A percentile compares a stretch with the other conserved stretches of the same genome.
Evolutionary conservation across 2,113 vertebrate species (phyloP).

Genomic region (Cyanoramphus novaezelandiae): DNA sequence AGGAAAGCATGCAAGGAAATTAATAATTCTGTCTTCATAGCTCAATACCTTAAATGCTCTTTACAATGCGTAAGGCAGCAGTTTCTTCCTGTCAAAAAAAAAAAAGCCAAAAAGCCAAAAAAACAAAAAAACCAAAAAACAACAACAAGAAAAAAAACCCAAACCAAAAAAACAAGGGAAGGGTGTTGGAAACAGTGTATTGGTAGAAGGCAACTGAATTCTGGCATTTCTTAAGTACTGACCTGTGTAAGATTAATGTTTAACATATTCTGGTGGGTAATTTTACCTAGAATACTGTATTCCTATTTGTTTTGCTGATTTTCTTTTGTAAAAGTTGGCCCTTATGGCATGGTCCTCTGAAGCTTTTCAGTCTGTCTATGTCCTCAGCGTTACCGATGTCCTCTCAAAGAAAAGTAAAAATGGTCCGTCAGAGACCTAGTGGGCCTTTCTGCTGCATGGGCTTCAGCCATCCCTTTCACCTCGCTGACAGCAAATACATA

Average conservation of each 20-base stretch:
- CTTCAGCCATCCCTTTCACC: not conserved
- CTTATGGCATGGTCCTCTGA: not conserved
- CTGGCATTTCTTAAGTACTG: not conserved
- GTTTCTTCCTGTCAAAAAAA: not conserved
- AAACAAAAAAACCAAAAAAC: no score
- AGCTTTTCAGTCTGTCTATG: not conserved
- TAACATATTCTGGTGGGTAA: not conserved
- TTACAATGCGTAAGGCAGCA: not conserved
- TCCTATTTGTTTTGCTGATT: not conserved
- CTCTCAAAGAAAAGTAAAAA: not conserved
- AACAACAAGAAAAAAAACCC: not conserved
- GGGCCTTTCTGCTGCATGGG: not conserved
- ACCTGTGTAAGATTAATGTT: not conserved
- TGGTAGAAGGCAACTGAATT: not conserved
- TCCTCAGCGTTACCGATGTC: not conserved
- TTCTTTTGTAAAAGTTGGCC: not conserved
- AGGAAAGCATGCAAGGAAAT: not conserved
- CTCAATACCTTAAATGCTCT: not conserved
- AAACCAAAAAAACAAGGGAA: accelerated
- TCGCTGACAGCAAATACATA: not conserved
- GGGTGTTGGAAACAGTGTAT: not conserved
- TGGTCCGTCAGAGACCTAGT: not conserved
- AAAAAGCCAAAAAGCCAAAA: not conserved
- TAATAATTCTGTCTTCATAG: not conserved
- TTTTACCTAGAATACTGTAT: not conserved